These are phyloP conservation scores for Isurus oxyrinchus DNA, from an alignment of 2,113 vertebrate species.

Conservation along the genomic window DNA sequence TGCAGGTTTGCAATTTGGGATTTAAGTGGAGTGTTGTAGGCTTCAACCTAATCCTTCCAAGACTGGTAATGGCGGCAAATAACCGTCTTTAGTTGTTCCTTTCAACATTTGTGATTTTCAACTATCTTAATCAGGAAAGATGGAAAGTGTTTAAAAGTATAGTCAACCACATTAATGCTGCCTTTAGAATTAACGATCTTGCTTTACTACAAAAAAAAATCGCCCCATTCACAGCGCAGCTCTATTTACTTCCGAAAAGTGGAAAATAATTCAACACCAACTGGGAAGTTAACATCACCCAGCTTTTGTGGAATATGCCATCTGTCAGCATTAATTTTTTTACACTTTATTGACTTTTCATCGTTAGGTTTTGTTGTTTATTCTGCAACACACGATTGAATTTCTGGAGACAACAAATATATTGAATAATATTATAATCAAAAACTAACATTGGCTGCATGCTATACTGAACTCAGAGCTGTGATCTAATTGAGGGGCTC, in stretches of 20 bases:
- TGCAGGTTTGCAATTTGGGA: neutral
- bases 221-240: neutral
- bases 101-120: neutral
- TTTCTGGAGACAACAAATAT: neutral
- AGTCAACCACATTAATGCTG: neutral
- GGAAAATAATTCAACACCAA: neutral
- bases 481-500: neutral
- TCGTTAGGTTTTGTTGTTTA: neutral
- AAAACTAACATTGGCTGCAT: neutral
- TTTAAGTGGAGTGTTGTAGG: neutral
- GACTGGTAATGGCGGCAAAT: neutral
- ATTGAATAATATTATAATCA: neutral
- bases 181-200: neutral
- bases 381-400: neutral
- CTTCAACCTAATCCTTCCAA: neutral
- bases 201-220: neutral
- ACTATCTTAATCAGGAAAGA: neutral
- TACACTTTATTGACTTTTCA: neutral
- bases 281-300: no score
- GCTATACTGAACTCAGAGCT: neutral
- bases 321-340: neutral
- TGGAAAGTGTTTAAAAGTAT: neutral
- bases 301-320: neutral
- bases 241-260: neutral
- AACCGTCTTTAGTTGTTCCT: neutral